Evolutionary conservation across 2,113 vertebrate species (phyloP).

Genomic region (Microtus pennsylvanicus): DNA sequence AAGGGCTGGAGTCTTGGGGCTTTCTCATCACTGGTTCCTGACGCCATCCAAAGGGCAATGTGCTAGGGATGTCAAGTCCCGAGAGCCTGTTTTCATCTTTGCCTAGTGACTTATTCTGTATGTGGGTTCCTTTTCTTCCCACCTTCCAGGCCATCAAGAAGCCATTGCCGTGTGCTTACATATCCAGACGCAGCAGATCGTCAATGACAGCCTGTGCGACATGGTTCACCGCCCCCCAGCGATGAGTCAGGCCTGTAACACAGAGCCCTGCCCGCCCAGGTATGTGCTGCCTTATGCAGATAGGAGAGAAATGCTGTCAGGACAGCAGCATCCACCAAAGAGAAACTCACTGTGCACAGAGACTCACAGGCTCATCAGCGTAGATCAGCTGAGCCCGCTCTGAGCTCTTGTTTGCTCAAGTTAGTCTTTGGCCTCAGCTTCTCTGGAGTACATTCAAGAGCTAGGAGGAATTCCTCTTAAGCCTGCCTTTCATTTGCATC

Average conservation of each 20-base stretch:
- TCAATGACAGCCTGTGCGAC: conserved; percentile 89
- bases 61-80: too few relatives aligned
- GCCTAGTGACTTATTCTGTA: background rate
- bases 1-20: background rate
- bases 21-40: background rate
- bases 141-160: conserved; percentile 90
- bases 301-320: background rate
- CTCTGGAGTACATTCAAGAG: background rate
- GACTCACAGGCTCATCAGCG: too few relatives aligned
- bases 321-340: background rate
- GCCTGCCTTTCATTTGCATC: background rate
- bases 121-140: background rate
- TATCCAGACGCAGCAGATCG: conserved; percentile 84
- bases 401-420: background rate
- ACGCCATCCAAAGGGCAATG: background rate
- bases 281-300: conserved; percentile 62
- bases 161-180: conserved; percentile 92
- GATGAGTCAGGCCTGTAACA: conserved; percentile 90
- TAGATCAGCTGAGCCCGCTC: background rate
- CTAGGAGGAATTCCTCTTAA: background rate
- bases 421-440: background rate
- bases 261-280: conserved; percentile 92
- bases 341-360: background rate
- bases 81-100: background rate
- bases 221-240: conserved; percentile 86